Evolutionary conservation across 2,888 invertebrate species (phyloP).

Genomic region (Chrysotoxum bicinctum): DNA sequence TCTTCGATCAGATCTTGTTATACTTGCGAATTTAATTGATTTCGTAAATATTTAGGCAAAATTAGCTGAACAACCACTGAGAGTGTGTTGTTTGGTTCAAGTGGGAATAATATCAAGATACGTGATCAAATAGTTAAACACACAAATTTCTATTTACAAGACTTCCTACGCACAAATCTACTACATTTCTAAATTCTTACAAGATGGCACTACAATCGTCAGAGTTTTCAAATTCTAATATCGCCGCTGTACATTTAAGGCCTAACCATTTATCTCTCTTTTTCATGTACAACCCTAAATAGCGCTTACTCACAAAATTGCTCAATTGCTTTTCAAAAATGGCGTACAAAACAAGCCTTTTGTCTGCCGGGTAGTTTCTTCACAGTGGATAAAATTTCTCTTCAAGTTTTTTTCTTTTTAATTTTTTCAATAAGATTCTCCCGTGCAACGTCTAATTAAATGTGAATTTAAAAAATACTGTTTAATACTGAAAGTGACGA

Average conservation of each 20-base stretch:
- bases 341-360: constrained; percentile 86
- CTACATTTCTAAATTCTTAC: background rate
- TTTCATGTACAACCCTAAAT: constrained; percentile 41
- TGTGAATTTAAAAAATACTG: constrained; percentile 30
- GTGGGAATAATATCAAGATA: too few species aligned
- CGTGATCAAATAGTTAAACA: too few species aligned
- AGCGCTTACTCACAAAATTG: constrained; percentile 54
- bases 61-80: too few species aligned
- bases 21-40: too few species aligned
- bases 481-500: constrained; percentile 33
- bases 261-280: constrained; percentile 31
- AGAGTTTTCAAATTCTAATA: background rate
- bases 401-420: constrained; percentile 61
- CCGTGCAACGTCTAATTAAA: constrained; percentile 51
- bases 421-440: constrained; percentile 62
- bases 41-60: too few species aligned
- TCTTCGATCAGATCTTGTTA: too few species aligned
- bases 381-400: constrained; percentile 64
- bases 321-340: constrained; percentile 83
- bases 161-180: constrained; percentile 20
- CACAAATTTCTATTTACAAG: too few species aligned
- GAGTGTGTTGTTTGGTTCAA: too few species aligned
- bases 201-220: constrained; percentile 18
- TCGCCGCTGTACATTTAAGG: constrained; percentile 41
- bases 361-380: constrained; percentile 82